Evolutionary conservation across 2,888 invertebrate genomes (phyloP), one percentile per base, ranked within the genome.

Genomic region (Dryobota labecula): DNA sequence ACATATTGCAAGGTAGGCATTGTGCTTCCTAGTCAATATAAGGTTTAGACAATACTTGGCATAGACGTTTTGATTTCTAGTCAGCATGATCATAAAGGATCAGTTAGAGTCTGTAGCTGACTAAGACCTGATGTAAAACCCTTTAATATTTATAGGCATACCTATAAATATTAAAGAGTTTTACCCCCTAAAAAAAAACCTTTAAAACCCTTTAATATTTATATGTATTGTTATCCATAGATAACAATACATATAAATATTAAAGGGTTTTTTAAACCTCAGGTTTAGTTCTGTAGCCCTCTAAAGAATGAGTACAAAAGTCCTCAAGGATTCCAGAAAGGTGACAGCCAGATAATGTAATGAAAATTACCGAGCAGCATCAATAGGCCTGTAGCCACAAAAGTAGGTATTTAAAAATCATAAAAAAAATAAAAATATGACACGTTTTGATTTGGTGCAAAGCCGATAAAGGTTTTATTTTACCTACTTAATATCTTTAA

Each of bases 401-500:
- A n/a, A n/a, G n/a, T n/a, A n/a, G n/a, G 54, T 27, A 15, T 38
- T 57, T 38, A 5, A 58, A 58, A 20, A 24, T 6, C 11, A 38
- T 24, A n/a, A n/a, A n/a, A n/a, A n/a, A n/a, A n/a, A n/a, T n/a
- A n/a, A n/a, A n/a, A n/a, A n/a, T n/a, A n/a, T n/a, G 24, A 33
- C 47, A 38, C 27, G n/a, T 57, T 73, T 60, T 60, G 27, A 11
- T 73, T 61, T 7, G 11, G 2, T 20, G 5, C 41, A 43, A 72
- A 70, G 4, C 18, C 5, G 27, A 30, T 24, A 30, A 8, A 45
- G 2, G 6, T 27, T 41, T 36, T 41, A 51, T 49, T 24, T 41
- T 60, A 27, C 7, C 1, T 27, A 58, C 33, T 20, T 49, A 13
- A 57, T 18, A 38, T 15, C 38, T 20, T 4, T 18, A 27, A 47